These are phyloP conservation scores for Myzus persicae DNA, from an alignment of 1,140 invertebrate genomes.

Conservation along the genomic window DNA sequence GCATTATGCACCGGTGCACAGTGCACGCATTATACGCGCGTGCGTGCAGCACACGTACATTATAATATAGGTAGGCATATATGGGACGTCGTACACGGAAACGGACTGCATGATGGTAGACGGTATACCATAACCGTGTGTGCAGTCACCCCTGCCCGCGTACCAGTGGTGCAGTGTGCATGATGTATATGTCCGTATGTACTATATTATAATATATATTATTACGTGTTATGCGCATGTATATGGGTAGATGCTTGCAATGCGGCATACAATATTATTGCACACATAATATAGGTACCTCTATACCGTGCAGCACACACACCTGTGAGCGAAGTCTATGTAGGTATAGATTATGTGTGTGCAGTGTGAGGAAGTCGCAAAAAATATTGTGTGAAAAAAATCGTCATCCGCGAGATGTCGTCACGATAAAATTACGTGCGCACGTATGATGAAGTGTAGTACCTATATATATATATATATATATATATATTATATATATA, in stretches of 20 bases:
- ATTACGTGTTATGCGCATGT: too few species aligned
- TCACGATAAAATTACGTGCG: background rate
- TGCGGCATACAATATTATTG: too few species aligned
- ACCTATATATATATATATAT: too few species aligned
- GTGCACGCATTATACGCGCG: background rate
- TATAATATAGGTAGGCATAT: background rate
- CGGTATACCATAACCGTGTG: background rate
- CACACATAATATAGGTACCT: background rate
- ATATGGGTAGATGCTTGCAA: too few species aligned
- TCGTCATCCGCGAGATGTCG: background rate
- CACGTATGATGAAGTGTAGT: too few species aligned
- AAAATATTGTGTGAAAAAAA: background rate
- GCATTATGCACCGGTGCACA: slow-evolving; percentile 47
- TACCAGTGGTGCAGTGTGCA: too few species aligned
- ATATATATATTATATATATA: background rate
- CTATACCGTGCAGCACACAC: background rate
- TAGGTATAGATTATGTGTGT: background rate
- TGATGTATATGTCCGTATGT: too few species aligned
- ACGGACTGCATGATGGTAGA: background rate
- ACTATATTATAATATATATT: too few species aligned
- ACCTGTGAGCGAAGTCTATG: background rate
- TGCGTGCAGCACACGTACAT: background rate
- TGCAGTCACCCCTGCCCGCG: background rate
- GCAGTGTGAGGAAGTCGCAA: background rate
- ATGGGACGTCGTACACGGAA: background rate